Evolutionary conservation across 2,797 vertebrate genomes (phyloP), one percentile per base, ranked within the genome.

Genomic region (Coranthus polyacanthus): DNA sequence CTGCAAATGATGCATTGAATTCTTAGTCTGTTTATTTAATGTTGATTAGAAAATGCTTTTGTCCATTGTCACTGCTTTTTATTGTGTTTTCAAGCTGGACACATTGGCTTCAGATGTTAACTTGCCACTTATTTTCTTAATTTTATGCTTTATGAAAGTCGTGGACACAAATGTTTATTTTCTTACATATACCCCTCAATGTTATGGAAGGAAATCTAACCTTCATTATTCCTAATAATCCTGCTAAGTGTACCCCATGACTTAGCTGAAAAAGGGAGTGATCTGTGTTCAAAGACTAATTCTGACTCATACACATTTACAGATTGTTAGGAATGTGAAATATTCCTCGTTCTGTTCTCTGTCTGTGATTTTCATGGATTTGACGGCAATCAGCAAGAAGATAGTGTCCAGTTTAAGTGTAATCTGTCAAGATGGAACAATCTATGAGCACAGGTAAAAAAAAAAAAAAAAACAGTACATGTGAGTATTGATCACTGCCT

Each of bases 21-120:
- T 70, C 54, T 43, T 20, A 44, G 29, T 68, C 29, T 52, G 71
- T 68, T 69, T 52, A 47, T 46, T 68, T 55, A 26, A 74, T 59
- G 54, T 57, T 49, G 45, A 61, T 67, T 60, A 51, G 12, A 56
- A 49, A 24, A 21, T 5, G 12, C 12, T 13, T 61, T 21, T 26
- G 13, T 58, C 42, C 49, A 16, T 26, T 18, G 24, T 12, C 12
- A 52, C 22, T 51, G 22, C 7, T 21, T 20, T 57, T 37, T 29
- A 4, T 17, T 26, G 41, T 43, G 22, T 22, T 69, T 43, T 34
- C 26, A 42, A 52, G 52, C 47, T 58, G 59, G 53, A 38, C n/a
- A 20, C 57, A 10, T 22, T 22, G 45, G 17, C 18, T 42, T 63
- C 38, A 16, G 38, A 68, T 59, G 52, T 52, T 45, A 29, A 54